Conservation (phyloP, 2,113 vertebrate species). For the Sorex fumeus region DNA sequence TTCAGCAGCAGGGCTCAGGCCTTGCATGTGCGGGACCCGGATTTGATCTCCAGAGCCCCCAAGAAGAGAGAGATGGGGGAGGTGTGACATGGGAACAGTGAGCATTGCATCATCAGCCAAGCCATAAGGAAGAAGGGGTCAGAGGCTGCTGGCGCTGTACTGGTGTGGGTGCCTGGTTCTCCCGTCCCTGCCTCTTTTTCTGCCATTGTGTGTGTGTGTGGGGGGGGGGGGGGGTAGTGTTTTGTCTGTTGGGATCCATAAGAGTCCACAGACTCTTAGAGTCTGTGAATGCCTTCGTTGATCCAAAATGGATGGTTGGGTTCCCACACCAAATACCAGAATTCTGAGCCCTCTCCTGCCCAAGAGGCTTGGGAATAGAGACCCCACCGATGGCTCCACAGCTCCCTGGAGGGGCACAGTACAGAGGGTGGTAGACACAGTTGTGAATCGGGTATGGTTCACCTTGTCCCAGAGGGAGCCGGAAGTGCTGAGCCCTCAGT, state of each 20-base stretch:
- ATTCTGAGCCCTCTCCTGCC: not conserved
- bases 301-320: constrained; percentile 40
- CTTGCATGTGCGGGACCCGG: not conserved
- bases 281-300: constrained; percentile 49
- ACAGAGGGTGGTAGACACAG: not conserved
- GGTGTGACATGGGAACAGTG: too few species aligned
- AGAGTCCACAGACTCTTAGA: too few species aligned
- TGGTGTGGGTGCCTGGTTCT: not conserved
- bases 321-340: constrained; percentile 28
- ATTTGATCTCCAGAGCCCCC: too few species aligned
- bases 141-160: not conserved
- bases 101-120: too few species aligned
- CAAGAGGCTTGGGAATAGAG: not conserved
- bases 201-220: too few species aligned
- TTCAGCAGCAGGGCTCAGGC: not conserved
- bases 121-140: not conserved
- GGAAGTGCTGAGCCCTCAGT: not conserved
- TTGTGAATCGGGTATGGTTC: not conserved
- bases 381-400: not conserved
- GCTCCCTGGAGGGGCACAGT: not conserved
- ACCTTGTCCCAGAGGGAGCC: not conserved
- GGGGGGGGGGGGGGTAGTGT: too few species aligned
- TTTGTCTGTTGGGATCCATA: too few species aligned
- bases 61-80: too few species aligned
- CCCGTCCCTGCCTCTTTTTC: not conserved